Evolutionary conservation across 2,888 invertebrate genomes (phyloP), one percentile per base, ranked within the genome.

Genomic region (Phania funesta): DNA sequence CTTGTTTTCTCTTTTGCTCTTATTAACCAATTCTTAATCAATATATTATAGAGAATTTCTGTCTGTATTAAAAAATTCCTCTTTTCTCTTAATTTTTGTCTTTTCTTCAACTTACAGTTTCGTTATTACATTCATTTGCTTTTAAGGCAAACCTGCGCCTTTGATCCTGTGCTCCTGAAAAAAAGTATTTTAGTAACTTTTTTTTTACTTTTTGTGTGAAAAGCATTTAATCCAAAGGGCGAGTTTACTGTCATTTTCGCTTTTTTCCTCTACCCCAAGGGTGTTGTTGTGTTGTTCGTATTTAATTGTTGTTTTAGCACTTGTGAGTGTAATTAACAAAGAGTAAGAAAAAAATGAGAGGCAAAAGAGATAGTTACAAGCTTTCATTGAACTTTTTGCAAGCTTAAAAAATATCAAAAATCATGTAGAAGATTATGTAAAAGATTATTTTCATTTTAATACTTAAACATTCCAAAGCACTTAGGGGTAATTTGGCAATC

Each of bases 11-110:
- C 24, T 35, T 38, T 18, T 13, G 18, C 29, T 60, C 4, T 32
- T 52, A 54, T 74, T 74, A 54, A 75, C 70, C 71, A 75, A 75
- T 56, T 68, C 54, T 73, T 62, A 81, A 81, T 81, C 81, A 81
- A 81, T 81, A 81, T 41, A 73, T 62, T 77, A 68, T 48, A 41
- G 44, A 73, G 41, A 29, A 8, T 3, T 22, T 48, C 8, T 26
- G 24, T 35, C 2, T 60, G 1, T 29, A 29, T 26, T 18, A 26
- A 18, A n/a, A 18, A 32, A 9, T 58, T 50, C 44, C 18, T 13
- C 5, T 41, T 18, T 13, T 16, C 11, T 52, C 18, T 54, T 32
- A 1, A n/a, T 3, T 54, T 38, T 29, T n/a, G 32, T 29, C 2
- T 54, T 78, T 22, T 3, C 9, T 52, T 29, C 13, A 52, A 29